These are phyloP conservation scores for Trialeurodes vaporariorum DNA, from an alignment of 1,140 invertebrate species.

Conservation along the genomic window DNA sequence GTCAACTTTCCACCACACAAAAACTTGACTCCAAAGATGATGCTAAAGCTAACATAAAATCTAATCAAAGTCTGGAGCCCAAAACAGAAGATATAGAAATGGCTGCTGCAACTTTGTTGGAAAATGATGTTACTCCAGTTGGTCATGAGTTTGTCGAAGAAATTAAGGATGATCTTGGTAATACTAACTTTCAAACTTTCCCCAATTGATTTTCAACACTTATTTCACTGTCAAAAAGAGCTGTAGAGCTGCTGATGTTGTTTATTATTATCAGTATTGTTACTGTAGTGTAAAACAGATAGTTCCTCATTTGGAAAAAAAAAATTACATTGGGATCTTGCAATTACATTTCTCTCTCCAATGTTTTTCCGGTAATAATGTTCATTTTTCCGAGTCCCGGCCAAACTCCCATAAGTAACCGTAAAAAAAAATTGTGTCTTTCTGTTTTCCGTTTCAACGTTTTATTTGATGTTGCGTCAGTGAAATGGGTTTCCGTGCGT, in stretches of 20 bases:
- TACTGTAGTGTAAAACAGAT: background rate
- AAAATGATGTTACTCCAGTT: constrained; percentile 86
- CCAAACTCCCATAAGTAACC: too few species aligned
- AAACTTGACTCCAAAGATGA: background rate
- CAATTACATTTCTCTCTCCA: too few species aligned
- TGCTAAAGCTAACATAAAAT: background rate
- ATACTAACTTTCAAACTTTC: constrained; percentile 32
- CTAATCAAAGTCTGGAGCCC: constrained; percentile 33
- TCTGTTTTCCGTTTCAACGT: too few species aligned
- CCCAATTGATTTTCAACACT: background rate
- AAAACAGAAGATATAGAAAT: constrained; percentile 44
- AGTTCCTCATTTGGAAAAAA: background rate
- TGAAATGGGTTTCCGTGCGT: too few species aligned
- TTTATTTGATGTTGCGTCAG: too few species aligned
- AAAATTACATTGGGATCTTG: background rate
- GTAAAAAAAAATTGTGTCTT: too few species aligned
- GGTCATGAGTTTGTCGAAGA: constrained; percentile 98
- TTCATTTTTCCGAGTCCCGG: too few species aligned
- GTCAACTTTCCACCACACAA: background rate
- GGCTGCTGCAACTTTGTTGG: constrained; percentile 32
- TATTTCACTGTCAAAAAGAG: background rate
- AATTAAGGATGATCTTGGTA: constrained; percentile 86
- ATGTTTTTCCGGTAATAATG: too few species aligned
- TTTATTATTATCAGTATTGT: background rate
- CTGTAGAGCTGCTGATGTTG: background rate